These are phyloP conservation scores for Psophia crepitans DNA, from an alignment of 2,113 vertebrate species.

Conservation along the genomic window DNA sequence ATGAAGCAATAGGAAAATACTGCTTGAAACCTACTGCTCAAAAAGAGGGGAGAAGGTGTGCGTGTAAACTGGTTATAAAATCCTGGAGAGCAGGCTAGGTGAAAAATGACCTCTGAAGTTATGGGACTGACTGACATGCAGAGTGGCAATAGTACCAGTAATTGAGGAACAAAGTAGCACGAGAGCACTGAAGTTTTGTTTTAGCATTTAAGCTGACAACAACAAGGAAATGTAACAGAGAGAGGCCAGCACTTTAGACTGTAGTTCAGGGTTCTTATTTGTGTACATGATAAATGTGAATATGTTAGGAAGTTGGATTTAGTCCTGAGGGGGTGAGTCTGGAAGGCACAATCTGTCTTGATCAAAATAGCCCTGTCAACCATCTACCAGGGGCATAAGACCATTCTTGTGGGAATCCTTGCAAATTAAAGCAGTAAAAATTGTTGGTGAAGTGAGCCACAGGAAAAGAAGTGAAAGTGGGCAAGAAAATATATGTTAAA, in stretches of 20 bases:
- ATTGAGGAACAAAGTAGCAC: background rate
- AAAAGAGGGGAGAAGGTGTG: background rate
- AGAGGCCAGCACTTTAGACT: background rate
- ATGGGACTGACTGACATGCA: background rate
- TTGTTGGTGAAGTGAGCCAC: background rate
- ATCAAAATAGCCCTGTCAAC: background rate
- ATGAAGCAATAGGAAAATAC: background rate
- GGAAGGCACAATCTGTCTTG: background rate
- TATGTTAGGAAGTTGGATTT: background rate
- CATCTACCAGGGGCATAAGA: background rate
- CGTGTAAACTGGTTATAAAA: background rate
- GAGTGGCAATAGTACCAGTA: background rate
- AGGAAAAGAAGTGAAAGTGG: background rate
- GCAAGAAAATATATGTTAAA: background rate
- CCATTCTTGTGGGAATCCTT: background rate
- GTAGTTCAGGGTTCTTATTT: background rate
- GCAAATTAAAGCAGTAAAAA: constrained; percentile 14
- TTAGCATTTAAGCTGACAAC: background rate
- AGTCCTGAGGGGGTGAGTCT: background rate
- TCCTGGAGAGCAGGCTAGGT: background rate
- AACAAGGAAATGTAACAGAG: background rate
- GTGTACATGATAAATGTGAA: background rate
- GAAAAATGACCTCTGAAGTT: background rate
- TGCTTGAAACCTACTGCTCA: background rate
- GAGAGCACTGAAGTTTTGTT: background rate